Evolutionary conservation across 2,113 vertebrate species (phyloP).

Genomic region (Piaya cayana): DNA sequence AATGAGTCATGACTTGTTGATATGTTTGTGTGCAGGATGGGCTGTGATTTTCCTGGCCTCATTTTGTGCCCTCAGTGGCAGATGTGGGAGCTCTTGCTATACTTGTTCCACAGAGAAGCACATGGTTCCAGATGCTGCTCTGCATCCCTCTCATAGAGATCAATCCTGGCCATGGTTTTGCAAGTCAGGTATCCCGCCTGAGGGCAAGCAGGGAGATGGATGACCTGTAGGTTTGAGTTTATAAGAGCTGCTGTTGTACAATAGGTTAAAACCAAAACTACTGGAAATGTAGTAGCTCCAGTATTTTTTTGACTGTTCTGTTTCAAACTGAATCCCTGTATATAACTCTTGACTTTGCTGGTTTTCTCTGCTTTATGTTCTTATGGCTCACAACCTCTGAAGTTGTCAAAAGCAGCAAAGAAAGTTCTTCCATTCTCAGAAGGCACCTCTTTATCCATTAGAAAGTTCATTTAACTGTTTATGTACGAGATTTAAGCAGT

Average conservation of each 20-base stretch:
- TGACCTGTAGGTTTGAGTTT: rapidly evolving
- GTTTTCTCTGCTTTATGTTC: background rate
- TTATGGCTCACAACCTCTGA: background rate
- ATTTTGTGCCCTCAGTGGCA: background rate
- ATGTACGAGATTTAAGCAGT: background rate
- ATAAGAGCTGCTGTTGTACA: background rate
- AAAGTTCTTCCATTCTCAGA: background rate
- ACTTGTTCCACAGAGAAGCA: background rate
- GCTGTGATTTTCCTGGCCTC: background rate
- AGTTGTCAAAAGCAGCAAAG: background rate
- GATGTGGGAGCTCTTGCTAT: background rate
- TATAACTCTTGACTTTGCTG: background rate
- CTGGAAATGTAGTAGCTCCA: background rate
- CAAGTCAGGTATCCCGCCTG: too few species aligned
- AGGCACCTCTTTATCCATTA: background rate
- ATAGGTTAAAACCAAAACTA: background rate
- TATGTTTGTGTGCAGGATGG: background rate
- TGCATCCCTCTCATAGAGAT: background rate
- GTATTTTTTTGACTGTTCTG: background rate
- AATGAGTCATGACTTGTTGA: background rate
- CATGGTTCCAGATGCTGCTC: background rate
- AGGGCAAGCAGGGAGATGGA: rapidly evolving
- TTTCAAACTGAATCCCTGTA: background rate
- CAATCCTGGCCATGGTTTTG: background rate
- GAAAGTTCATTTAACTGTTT: background rate